phyloP scores from a whole-genome alignment of 1,140 invertebrate species.

The Panagrolaimus sp. region DNA sequence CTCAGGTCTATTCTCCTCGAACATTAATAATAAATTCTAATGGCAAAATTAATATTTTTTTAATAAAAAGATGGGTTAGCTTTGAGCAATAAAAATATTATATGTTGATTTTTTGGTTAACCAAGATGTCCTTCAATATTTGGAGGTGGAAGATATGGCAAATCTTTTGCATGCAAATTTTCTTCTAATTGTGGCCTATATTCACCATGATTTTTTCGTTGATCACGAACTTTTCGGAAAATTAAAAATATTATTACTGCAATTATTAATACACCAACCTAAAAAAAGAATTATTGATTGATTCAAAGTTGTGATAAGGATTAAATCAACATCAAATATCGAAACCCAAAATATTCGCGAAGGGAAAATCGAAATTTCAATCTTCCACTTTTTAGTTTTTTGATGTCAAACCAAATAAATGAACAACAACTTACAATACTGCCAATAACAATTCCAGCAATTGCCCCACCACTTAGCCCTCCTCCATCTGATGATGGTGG shows the following conservation, averaged over 20 bases:
- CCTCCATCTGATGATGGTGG: neutral
- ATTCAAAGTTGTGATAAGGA: neutral
- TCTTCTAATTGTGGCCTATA: conserved; percentile 57
- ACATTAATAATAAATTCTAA: no score
- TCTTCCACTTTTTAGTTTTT: no score
- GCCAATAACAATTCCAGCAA: conserved; percentile 49
- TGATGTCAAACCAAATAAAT: no score
- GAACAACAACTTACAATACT: conserved; percentile 40
- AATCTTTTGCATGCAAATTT: conserved; percentile 52
- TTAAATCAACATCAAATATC: neutral
- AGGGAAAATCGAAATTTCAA: no score
- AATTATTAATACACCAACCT: conserved; percentile 38
- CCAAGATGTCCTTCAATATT: conserved; percentile 47
- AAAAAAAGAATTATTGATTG: conserved; percentile 21
- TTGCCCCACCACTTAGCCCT: conserved; percentile 32
- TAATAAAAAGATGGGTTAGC: no score
- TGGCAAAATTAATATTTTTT: no score
- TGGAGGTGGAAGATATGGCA: conserved; percentile 54
- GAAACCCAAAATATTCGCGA: no score
- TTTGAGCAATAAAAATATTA: no score
- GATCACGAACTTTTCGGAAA: conserved; percentile 31
- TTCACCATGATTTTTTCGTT: conserved; percentile 44
- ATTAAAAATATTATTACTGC: conserved; percentile 35
- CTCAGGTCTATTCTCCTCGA: no score
- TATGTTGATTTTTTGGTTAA: neutral